These are phyloP conservation scores for Seira musarum DNA, from an alignment of 2,888 invertebrate genomes.

Conservation along the genomic window DNA sequence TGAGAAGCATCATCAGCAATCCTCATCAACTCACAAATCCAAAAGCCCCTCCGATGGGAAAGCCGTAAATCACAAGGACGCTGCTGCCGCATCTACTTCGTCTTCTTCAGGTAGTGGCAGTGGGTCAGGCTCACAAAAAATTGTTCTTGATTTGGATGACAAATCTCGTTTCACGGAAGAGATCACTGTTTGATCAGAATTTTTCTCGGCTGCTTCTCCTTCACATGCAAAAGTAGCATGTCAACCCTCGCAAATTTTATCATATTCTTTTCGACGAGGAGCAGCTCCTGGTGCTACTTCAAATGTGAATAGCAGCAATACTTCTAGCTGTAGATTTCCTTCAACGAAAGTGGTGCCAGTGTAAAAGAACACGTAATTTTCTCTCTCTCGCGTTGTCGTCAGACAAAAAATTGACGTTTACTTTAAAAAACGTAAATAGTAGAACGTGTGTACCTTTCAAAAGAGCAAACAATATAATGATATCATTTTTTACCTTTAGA, in stretches of 20 bases:
- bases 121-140: constrained; percentile 80
- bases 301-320: constrained; percentile 1
- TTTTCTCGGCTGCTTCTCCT: constrained; percentile 41
- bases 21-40: constrained; percentile 47
- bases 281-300: constrained; percentile 25
- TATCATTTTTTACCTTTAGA: constrained; percentile 26
- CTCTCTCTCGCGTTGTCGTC: background rate
- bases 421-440: background rate
- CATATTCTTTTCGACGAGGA: background rate
- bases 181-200: constrained; percentile 79
- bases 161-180: constrained; percentile 87
- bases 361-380: constrained; percentile 11
- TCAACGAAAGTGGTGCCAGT: constrained; percentile 48
- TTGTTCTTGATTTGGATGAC: constrained; percentile 85
- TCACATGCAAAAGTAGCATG: no score
- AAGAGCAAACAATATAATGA: constrained; percentile 28
- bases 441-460: constrained; percentile 10
- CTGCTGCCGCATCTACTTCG: constrained; percentile 16
- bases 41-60: constrained; percentile 37
- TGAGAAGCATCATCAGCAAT: constrained; percentile 42
- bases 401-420: background rate
- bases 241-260: constrained; percentile 13
- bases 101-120: constrained; percentile 25
- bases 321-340: constrained; percentile 25
- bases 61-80: constrained; percentile 76